phyloP scores from a whole-genome alignment of 2,888 invertebrate genomes.

The Volucella inanis region DNA sequence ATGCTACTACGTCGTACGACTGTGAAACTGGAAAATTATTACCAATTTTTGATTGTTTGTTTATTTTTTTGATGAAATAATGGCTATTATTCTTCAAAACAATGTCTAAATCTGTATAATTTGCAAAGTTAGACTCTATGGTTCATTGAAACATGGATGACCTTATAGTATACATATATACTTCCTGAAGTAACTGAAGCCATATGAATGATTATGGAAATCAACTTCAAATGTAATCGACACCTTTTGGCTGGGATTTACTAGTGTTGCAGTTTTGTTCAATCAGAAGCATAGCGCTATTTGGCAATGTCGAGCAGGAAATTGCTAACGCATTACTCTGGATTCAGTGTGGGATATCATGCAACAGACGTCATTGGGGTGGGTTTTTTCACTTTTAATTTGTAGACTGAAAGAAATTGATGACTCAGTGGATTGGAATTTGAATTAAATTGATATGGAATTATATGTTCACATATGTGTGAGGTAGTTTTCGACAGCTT shows the following conservation, averaged over 20 bases:
- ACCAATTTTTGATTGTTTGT: no score
- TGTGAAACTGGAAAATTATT: background rate
- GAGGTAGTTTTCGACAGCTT: no score
- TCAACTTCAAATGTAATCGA: background rate
- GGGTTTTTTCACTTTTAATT: background rate
- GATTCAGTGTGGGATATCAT: conserved; percentile 25
- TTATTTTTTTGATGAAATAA: no score
- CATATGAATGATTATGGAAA: background rate
- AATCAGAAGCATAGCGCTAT: background rate
- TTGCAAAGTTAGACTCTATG: no score
- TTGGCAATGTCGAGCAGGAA: background rate
- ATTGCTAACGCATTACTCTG: conserved; percentile 6
- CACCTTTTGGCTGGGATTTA: background rate
- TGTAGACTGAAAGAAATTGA: background rate
- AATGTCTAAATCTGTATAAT: no score
- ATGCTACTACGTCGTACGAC: background rate
- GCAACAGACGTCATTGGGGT: background rate
- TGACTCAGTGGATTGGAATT: conserved; percentile 2
- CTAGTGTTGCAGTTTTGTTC: background rate
- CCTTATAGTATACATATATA: no score
- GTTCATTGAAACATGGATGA: no score
- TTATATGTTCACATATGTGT: no score
- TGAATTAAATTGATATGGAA: no score
- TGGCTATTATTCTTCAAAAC: no score
- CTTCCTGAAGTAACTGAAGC: background rate